phyloP scores from a whole-genome alignment of 2,113 vertebrate species.

The Cavia aperea region DNA sequence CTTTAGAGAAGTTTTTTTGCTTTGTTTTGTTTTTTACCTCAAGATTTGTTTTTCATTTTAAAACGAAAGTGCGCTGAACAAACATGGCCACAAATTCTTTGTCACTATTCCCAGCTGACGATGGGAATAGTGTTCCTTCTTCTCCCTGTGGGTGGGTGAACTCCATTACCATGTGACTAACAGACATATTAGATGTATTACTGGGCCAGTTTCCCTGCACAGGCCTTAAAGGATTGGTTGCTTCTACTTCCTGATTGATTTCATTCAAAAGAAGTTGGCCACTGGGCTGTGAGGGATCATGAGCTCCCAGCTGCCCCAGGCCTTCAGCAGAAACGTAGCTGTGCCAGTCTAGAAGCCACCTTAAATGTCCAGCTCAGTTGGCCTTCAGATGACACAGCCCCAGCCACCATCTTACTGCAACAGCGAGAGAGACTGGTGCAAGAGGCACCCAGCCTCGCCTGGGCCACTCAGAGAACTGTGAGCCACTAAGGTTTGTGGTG shows the following conservation, averaged over 20 bases:
- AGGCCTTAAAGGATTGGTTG: background rate
- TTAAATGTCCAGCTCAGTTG: background rate
- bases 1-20: background rate
- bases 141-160: background rate
- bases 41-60: background rate
- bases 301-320: background rate
- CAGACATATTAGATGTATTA: background rate
- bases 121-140: background rate
- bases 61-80: background rate
- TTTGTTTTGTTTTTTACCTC: background rate
- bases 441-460: background rate
- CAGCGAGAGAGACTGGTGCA: background rate
- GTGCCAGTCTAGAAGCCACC: background rate
- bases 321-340: background rate
- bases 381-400: background rate
- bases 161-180: background rate
- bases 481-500: background rate
- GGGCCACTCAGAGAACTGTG: background rate
- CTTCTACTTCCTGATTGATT: background rate
- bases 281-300: background rate
- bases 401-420: background rate
- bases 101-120: background rate
- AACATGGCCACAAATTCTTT: background rate
- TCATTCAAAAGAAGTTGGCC: background rate
- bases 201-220: background rate